Base-by-base conservation (phyloP, 1,140 invertebrate genomes). In the Proctacanthus coquilletti region DNA sequence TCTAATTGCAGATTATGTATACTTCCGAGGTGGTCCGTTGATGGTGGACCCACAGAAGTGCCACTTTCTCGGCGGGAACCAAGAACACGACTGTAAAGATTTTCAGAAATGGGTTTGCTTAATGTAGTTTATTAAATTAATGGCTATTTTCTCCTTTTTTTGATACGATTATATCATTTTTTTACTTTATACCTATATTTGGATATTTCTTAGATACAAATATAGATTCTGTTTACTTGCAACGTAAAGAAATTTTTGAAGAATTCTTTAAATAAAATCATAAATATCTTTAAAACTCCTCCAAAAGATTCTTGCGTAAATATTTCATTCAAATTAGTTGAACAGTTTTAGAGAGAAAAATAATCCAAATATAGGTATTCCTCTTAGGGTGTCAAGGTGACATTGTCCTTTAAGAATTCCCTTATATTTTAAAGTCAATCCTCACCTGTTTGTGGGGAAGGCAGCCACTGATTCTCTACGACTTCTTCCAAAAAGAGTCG, bases 1-100 rank as follows among this genome's bases (percentile, higher is more conserved):
- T 86, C 82, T 38, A 85, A 61, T 48, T 84, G 80, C 14, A 85
- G 62, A 53, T 84, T 85, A 51, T 84, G 82, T 11, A 75, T 72
- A 51, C 79, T 83, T 23, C 82, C 82, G 13, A 70, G 68, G n/a
- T 71, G 62, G 23, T 73, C 72, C 17, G 74, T 76, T 14, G 75
- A 74, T 18, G 78, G 77, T 2, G 77, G 77, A 34, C 74, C 73
- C 49, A 51, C 42, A 15, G 44, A 44, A 38, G 42, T 39, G 36
- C 47, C 51, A 45, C 57, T 60, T 36, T 60, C 57, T 21, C 57
- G 50, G 0, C 57, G 47, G 0, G 56, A 60, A 14, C 42, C 50
- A 1, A 60, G 31, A 2, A 51, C 45, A 4, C 54, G 48, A 18
- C 56, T 31, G 19, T 21, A 5, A 36, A 13, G 11, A 23, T 17